Evolutionary conservation across 2,888 invertebrate genomes (phyloP).

Genomic region (Chrysomela aeneicollis): DNA sequence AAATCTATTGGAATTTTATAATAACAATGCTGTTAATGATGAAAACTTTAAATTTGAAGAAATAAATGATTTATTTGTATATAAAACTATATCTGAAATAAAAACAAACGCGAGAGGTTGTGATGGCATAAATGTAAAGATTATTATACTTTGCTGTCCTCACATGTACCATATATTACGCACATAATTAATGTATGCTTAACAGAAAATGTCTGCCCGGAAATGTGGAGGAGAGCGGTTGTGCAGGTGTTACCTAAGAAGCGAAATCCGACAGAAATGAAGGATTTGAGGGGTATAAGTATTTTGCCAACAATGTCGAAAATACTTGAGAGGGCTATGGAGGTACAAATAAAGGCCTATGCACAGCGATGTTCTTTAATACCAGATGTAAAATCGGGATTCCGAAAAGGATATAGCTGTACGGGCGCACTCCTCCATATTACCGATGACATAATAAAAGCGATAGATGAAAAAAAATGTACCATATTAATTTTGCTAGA

Average conservation of each 20-base stretch:
- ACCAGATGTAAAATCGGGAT: constrained; percentile 15
- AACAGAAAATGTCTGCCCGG: constrained; percentile 1
- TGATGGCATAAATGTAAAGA: neutral
- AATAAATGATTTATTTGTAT: constrained; percentile 19
- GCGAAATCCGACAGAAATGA: constrained; percentile 6
- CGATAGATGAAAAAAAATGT: constrained; percentile 44
- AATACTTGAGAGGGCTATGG: constrained; percentile 11
- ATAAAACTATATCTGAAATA: constrained; percentile 13
- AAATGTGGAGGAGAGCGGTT: constrained; percentile 5
- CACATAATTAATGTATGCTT: constrained; percentile 17
- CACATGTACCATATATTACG: constrained; percentile 11
- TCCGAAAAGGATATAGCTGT: constrained; percentile 12
- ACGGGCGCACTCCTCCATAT: constrained; percentile 31
- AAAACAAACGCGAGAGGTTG: constrained; percentile 11
- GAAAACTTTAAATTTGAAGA: constrained; percentile 12
- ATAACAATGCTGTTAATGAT: constrained; percentile 5
- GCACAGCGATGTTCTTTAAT: neutral
- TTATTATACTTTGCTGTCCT: too few species aligned
- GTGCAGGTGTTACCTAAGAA: constrained; percentile 19
- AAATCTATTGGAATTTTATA: constrained; percentile 13
- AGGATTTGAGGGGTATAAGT: constrained; percentile 13
- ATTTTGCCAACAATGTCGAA: constrained; percentile 13
- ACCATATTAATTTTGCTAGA: constrained; percentile 13
- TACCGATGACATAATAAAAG: constrained; percentile 62
- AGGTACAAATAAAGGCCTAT: constrained; percentile 12